phyloP scores from a whole-genome alignment of 1,140 invertebrate genomes.

The Platyscapa corneri region DNA sequence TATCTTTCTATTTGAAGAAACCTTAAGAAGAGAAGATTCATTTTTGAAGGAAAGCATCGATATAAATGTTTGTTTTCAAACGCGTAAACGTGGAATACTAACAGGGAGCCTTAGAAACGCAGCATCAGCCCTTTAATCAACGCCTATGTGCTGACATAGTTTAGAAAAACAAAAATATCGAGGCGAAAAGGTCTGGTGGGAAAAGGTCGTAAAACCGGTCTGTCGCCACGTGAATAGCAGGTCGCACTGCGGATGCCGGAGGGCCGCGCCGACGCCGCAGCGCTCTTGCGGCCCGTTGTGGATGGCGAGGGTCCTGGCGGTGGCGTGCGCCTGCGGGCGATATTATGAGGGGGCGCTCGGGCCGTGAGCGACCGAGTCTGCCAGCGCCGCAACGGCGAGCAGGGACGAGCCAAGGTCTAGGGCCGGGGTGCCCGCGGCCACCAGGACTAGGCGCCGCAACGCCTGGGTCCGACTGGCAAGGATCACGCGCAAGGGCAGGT shows the following conservation, averaged over 20 bases:
- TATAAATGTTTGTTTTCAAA: background rate
- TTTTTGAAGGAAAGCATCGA: background rate
- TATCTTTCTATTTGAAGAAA: background rate
- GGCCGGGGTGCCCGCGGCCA: background rate
- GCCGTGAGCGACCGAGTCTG: slow-evolving; percentile 15
- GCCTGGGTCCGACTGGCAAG: slow-evolving; percentile 28
- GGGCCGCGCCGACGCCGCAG: background rate
- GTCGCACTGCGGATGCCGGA: background rate
- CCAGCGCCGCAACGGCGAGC: background rate
- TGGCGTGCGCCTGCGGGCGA: background rate
- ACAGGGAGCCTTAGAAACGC: background rate
- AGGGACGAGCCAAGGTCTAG: too few species aligned
- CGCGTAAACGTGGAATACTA: too few species aligned
- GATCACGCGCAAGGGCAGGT: slow-evolving; percentile 15
- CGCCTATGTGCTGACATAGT: background rate
- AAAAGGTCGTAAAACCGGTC: background rate
- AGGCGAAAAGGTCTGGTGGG: too few species aligned
- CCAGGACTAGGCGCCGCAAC: background rate
- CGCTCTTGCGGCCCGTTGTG: background rate
- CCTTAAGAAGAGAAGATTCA: background rate
- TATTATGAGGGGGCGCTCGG: slow-evolving; percentile 33
- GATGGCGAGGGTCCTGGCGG: background rate
- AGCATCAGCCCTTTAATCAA: background rate
- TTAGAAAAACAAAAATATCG: background rate
- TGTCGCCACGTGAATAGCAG: background rate